Conservation (phyloP, 1,140 invertebrate genomes). For the Orchestia grillus region DNA sequence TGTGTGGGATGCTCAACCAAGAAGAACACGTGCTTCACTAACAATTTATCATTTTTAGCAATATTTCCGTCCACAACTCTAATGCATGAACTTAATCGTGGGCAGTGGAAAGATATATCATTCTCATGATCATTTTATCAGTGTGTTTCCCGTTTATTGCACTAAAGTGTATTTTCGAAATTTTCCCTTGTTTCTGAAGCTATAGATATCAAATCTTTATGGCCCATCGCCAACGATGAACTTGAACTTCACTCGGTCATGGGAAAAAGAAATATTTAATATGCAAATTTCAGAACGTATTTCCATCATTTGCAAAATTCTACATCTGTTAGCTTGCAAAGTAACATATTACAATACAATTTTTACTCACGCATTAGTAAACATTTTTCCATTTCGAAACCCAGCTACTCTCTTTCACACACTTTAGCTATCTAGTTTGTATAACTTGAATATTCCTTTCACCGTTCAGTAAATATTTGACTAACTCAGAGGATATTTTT, state of each 20-base stretch:
- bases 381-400: not conserved
- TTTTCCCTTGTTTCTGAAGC: not conserved
- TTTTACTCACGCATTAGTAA: not conserved
- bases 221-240: not conserved
- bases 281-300: not conserved
- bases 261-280: not conserved
- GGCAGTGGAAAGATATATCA: not conserved
- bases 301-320: not conserved
- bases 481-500: not conserved
- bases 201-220: not conserved
- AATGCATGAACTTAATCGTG: not conserved
- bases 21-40: not conserved
- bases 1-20: not conserved
- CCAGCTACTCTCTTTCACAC: not conserved
- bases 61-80: not conserved
- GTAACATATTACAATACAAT: not conserved
- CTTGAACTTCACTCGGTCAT: not conserved
- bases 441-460: not conserved
- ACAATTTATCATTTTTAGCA: not conserved
- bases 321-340: not conserved
- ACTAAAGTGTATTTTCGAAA: not conserved
- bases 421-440: not conserved
- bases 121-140: not conserved
- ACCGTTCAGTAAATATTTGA: not conserved
- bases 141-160: not conserved